Base-by-base conservation (phyloP, 2,888 invertebrate genomes). In the Heliconius ismenius region DNA sequence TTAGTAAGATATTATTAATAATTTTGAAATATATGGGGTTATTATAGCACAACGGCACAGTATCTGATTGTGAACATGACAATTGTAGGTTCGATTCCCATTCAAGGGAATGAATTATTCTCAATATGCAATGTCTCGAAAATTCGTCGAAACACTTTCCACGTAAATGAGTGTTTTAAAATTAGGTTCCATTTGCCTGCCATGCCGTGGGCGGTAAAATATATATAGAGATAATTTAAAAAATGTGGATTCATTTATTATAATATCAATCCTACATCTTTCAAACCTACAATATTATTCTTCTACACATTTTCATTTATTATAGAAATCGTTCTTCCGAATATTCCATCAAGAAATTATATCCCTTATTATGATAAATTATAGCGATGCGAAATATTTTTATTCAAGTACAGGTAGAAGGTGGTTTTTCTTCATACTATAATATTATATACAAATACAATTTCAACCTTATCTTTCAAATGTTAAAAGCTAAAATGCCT, bases 281-380 rank as follows among this genome's bases (percentile, higher is more conserved):
- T 49, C 21, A 3, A 18, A 49, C 6, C 4, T 4, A 60, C 24
- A 6, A 15, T n/a, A 58, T 58, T 58, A 49, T 54, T 54, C 7
- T 54, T 54, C n/a, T 65, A 65, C 21, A 24, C 65, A 58, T 36
- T 73, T 65, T 75, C 72, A 58, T 70, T 63, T 49, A 64, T 74
- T 70, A 67, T n/a, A 32, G 60, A 72, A 76, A 77, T 70, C 74
- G 76, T 73, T 32, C 63, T 11, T 64, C 68, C 70, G 69, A 73
- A 79, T 79, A 76, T 79, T 75, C 75, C 76, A 79, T 79, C 79
- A 78, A 72, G 74, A 77, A 79, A 67, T 67, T 67, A 43, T 24
- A 43, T 67, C 69, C 75, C 75, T 75, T 78, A 75, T 75, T 78
- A 70, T 79, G 75, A 78, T 79, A 78, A 79, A 79, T 78, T 78